Conservation (phyloP, 1,140 invertebrate genomes). For the Diploscapter pachys region DNA sequence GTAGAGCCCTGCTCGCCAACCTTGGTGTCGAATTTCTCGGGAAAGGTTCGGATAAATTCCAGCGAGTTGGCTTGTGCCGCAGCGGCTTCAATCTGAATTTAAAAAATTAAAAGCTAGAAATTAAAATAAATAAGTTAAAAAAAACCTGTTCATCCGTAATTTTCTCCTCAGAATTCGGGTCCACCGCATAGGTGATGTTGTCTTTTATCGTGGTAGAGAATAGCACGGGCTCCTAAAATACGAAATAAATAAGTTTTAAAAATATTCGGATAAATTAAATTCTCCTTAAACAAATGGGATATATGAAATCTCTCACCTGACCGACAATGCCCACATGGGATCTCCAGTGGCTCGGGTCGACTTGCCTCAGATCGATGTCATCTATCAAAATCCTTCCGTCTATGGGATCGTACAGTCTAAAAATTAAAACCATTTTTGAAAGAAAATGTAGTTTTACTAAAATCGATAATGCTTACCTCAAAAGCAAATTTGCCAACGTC, state of each 20-base stretch:
- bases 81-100: conserved; percentile 49
- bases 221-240: conserved; percentile 59
- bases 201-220: conserved; percentile 60
- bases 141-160: conserved; percentile 48
- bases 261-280: background rate
- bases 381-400: conserved; percentile 58
- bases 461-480: conserved; percentile 44
- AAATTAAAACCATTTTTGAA: conserved; percentile 21
- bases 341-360: conserved; percentile 61
- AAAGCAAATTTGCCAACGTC: conserved; percentile 61
- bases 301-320: conserved; percentile 39
- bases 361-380: conserved; percentile 57
- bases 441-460: conserved; percentile 29
- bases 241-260: background rate
- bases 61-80: conserved; percentile 62
- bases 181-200: conserved; percentile 63
- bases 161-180: conserved; percentile 46
- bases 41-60: conserved; percentile 62
- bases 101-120: conserved; percentile 15
- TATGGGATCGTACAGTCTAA: conserved; percentile 50
- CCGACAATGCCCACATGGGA: conserved; percentile 60
- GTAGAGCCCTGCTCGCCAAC: conserved; percentile 63
- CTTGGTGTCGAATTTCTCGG: conserved; percentile 62
- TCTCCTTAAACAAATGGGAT: too few relatives aligned
- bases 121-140: conserved; percentile 27